These are phyloP conservation scores for Halisarca cf. caerulea DNA, from an alignment of 37 sponge, comb jelly and placozoan genomes.

Conservation along the genomic window DNA sequence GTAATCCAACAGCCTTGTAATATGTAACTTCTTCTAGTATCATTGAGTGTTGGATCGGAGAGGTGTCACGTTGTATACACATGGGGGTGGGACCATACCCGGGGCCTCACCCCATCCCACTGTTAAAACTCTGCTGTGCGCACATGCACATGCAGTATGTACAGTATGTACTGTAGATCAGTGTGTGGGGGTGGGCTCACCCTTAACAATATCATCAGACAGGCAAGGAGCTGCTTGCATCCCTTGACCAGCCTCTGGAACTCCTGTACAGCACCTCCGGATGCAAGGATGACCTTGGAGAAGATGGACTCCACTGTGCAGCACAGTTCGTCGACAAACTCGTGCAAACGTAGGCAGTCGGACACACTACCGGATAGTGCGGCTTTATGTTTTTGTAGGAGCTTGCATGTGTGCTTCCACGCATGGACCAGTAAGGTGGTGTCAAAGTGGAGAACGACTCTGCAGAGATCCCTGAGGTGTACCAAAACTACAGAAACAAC, in stretches of 20 bases:
- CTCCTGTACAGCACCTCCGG: not conserved
- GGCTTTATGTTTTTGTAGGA: not conserved
- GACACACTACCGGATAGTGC: not conserved
- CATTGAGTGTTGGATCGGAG: too few species aligned
- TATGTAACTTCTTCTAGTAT: too few species aligned
- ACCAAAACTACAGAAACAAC: not conserved
- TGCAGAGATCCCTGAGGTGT: not conserved
- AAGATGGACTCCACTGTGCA: not conserved
- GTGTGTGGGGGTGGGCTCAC: not conserved
- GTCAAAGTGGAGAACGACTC: not conserved
- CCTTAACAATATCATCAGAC: not conserved
- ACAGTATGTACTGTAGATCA: too few species aligned
- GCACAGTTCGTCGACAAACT: not conserved
- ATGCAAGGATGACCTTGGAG: not conserved
- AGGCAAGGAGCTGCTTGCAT: constrained; percentile 7
- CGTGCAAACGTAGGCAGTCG: not conserved
- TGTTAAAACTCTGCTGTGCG: not conserved
- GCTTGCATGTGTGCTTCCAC: not conserved
- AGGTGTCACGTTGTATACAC: too few species aligned
- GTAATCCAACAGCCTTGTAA: too few species aligned
- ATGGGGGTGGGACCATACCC: too few species aligned
- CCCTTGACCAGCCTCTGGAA: constrained; percentile 2
- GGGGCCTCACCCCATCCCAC: too few species aligned
- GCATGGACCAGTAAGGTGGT: not conserved
- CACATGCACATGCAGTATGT: not conserved